These are phyloP conservation scores for Micrasema minimum DNA, from an alignment of 1,140 invertebrate genomes.

Conservation along the genomic window DNA sequence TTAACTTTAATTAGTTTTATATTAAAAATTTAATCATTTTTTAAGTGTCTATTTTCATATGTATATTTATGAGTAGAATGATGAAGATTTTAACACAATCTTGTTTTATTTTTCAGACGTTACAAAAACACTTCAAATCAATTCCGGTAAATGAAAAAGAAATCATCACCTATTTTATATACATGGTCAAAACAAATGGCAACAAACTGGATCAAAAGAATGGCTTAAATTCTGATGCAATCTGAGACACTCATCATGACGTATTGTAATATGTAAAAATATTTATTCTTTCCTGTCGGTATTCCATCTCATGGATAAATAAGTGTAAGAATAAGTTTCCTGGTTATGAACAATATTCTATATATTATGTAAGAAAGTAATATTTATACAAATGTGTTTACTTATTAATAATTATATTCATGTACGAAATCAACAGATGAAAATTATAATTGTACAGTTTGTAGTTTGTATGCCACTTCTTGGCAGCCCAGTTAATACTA, in stretches of 20 bases:
- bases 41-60: too few relatives aligned
- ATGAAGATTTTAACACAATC: too few relatives aligned
- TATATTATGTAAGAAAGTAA: too few relatives aligned
- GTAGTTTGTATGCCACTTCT: too few relatives aligned
- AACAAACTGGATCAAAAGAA: conserved; percentile 93
- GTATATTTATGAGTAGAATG: too few relatives aligned
- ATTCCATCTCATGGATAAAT: neutral
- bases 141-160: conserved; percentile 95
- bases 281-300: neutral
- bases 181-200: conserved; percentile 94
- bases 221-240: conserved; percentile 74
- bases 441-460: too few relatives aligned
- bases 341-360: neutral
- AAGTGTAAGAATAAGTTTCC: neutral
- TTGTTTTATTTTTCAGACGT: conserved; percentile 70
- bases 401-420: too few relatives aligned
- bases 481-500: too few relatives aligned
- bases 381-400: too few relatives aligned
- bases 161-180: conserved; percentile 95
- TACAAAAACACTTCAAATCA: conserved; percentile 94
- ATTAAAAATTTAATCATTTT: too few relatives aligned
- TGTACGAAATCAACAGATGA: too few relatives aligned
- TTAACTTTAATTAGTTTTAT: too few relatives aligned
- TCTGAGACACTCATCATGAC: conserved; percentile 57
- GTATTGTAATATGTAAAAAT: neutral